Evolutionary conservation across 2,888 invertebrate genomes (phyloP).

Genomic region (Tetragnatha montana): DNA sequence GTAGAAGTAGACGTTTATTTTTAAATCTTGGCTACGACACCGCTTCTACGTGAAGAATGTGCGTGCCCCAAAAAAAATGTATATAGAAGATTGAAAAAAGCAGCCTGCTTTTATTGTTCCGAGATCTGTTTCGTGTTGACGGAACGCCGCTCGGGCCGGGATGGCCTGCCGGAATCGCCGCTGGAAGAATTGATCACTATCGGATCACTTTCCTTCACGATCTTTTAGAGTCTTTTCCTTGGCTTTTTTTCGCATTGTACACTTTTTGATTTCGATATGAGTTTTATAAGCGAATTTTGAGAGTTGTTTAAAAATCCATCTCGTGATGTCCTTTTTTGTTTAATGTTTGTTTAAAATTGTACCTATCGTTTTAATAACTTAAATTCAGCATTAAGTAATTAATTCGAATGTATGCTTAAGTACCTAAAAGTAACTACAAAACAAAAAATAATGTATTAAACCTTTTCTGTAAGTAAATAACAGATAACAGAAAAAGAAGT

Average conservation of each 20-base stretch:
- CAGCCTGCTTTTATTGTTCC: constrained; percentile 50
- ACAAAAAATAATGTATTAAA: too few relatives aligned
- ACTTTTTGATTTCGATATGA: background rate
- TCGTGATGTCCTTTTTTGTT: background rate
- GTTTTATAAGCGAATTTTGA: background rate
- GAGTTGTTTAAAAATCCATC: background rate
- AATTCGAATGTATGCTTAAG: too few relatives aligned
- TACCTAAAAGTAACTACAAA: too few relatives aligned
- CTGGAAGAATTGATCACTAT: background rate
- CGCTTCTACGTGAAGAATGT: constrained; percentile 64
- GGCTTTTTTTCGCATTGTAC: background rate
- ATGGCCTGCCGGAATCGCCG: background rate
- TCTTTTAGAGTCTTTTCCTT: background rate
- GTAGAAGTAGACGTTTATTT: constrained; percentile 71
- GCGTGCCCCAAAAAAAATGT: constrained; percentile 57
- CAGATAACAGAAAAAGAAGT: too few relatives aligned
- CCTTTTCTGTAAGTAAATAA: too few relatives aligned
- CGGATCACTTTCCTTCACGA: background rate
- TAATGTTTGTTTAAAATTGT: too few relatives aligned
- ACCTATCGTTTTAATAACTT: too few relatives aligned
- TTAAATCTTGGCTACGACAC: constrained; percentile 67
- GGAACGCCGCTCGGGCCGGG: background rate
- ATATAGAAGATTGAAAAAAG: constrained; percentile 63
- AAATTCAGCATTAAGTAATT: too few relatives aligned
- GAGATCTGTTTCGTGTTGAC: constrained; percentile 27